Evolutionary conservation across 1,140 invertebrate species (phyloP).

Genomic region (Caerostris darwini): DNA sequence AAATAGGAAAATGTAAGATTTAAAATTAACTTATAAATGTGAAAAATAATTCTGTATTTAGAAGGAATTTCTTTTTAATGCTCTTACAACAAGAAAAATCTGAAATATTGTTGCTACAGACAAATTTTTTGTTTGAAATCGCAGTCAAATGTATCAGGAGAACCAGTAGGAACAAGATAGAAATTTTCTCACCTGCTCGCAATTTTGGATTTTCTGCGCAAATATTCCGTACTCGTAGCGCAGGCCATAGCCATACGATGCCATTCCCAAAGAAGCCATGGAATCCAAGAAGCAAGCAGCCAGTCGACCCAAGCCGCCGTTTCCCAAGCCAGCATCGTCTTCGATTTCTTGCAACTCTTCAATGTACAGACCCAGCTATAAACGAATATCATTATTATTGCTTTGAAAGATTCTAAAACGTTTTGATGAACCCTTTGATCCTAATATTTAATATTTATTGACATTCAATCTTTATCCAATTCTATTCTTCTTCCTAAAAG

Average conservation of each 20-base stretch:
- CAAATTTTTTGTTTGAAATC: background rate
- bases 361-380: conserved; percentile 94
- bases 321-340: conserved; percentile 99
- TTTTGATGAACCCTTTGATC: too few species aligned
- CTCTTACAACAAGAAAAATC: too few species aligned
- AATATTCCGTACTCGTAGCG: conserved; percentile 99
- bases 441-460: too few species aligned
- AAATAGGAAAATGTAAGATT: too few species aligned
- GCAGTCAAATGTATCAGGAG: background rate
- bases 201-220: conserved; percentile 96
- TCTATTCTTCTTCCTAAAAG: too few species aligned
- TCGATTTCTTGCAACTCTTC: conserved; percentile 98
- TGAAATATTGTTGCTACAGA: too few species aligned
- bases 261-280: conserved; percentile 98
- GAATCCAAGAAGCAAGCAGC: conserved; percentile 99
- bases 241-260: conserved; percentile 99
- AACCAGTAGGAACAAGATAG: background rate
- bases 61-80: too few species aligned
- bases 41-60: too few species aligned
- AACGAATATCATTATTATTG: background rate
- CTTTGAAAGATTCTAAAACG: too few species aligned
- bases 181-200: conserved; percentile 94
- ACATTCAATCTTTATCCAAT: too few species aligned
- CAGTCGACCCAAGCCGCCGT: conserved; percentile 97
- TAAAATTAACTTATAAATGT: too few species aligned